Evolutionary conservation across 2,888 invertebrate species (phyloP), one percentile per base, ranked within the genome.

Genomic region (Phortica magna): DNA sequence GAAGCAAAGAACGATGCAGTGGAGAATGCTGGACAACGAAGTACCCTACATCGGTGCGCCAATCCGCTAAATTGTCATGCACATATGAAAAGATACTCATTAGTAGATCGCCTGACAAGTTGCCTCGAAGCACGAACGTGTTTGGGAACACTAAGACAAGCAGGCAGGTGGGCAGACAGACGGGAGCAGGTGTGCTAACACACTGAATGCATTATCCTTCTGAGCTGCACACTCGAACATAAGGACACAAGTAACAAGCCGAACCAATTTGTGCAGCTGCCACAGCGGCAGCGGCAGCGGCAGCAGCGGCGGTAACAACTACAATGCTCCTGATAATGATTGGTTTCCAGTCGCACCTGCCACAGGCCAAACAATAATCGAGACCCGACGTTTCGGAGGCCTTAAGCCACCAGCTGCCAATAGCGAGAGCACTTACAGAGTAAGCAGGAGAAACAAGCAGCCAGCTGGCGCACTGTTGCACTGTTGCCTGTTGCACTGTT

Each of bases 181-280:
- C 71, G 75, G 59, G 78, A 79, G 77, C 87, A 87, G 87, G 85
- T 87, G 87, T 80, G 59, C 17, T 17, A 7, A 70, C 22, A 17
- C 19, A 48, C 31, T 17, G 39, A 22, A 65, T 31, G 3, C 70
- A 48, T 22, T 48, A 61, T 61, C 61, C 61, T 61, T 42, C 19
- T 22, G 22, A 70, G 22, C 17, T 17, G 12, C 12, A 22, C 22
- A 70, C 5, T 31, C 31, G 31, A 31, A 31, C 31, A 31, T 31
- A 31, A 31, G 31, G 14, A 43, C 79, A 82, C 78, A 65, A 12
- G 22, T 70, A 61, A 17, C 78, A 22, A 61, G 80, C 76, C 82
- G 79, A 78, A 77, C 61, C 48, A 48, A 76, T 73, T 76, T 76
- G 71, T 76, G 80, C 79, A 76, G 73, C 74, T 77, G 81, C 73